Evolutionary conservation across 2,113 vertebrate genomes (phyloP), one percentile per base, ranked within the genome.

Genomic region (Cariama cristata): DNA sequence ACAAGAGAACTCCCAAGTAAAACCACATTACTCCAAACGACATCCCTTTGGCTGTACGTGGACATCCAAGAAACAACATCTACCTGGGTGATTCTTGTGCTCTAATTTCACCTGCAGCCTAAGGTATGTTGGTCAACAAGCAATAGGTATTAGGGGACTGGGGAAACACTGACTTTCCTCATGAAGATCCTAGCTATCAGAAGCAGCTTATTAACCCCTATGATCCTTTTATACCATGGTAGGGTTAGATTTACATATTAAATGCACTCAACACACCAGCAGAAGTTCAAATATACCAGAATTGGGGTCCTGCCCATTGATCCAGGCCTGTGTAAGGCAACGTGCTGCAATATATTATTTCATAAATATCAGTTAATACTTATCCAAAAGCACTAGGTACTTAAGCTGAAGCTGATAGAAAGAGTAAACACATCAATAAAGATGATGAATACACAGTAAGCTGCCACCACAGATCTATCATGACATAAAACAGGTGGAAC

Each of bases 181-280:
- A 5, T 6, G 12, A 68, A 67, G n/a, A 53, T 21, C 44, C 44
- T 7, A 24, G 24, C 44, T 19, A 68, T 55, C 38, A 93, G 75
- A 27, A 56, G 60, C 60, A 66, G 33, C 10, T 7, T 60, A 33
- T 53, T 21, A 47, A 53, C 26, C 35, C 38, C 50, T 21, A 6
- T 13, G 66, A 49, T 18, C 27, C 27, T 42, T 68, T 58, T 14
- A 2, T 4, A 53, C 18, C 35, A 20, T 1, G 2, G 22, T 0
- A 42, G 27, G 42, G 12, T 24, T 38, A 23, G 30, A 67, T 26
- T 62, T 13, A 42, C 9, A 10, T 9, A 27, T 13, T 45, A 16
- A 66, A 38, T 6, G 5, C 42, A 32, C 30, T 72, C 42, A 8
- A 8, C 49, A 45, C 1, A 2, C 28, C 45, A 15, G 7, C 7